Percentiles rank a stretch among this genome's conserved stretches.
Evolutionary conservation across 2,888 invertebrate genomes (phyloP).

Genomic region (Lasiommata megera): DNA sequence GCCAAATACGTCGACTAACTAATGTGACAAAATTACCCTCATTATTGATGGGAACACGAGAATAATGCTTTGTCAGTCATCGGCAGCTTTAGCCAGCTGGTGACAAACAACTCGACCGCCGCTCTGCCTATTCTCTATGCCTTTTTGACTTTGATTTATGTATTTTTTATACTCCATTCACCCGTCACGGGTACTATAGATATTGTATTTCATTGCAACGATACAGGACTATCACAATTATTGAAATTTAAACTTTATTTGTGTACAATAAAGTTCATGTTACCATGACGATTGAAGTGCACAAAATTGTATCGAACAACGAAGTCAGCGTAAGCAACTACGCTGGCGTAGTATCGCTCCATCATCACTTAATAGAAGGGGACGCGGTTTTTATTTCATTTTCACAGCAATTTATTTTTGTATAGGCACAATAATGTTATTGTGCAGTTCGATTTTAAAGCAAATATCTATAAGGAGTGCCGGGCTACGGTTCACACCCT

Average conservation of each 20-base stretch:
- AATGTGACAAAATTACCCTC: conserved; percentile 81
- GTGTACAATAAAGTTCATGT: not conserved
- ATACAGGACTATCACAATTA: conserved; percentile 34
- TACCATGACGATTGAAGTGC: conserved; percentile 22
- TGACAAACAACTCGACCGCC: conserved; percentile 69
- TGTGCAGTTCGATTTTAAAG: conserved; percentile 72
- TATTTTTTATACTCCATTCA: conserved; percentile 79
- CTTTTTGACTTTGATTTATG: conserved; percentile 83
- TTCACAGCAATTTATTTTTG: conserved; percentile 79
- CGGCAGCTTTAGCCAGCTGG: conserved; percentile 68
- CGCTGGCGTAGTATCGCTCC: conserved; percentile 71
- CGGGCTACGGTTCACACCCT: conserved; percentile 66
- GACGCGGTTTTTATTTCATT: conserved; percentile 77
- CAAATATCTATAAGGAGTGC: conserved; percentile 69
- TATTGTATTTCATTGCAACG: conserved; percentile 52
- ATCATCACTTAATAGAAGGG: conserved; percentile 79
- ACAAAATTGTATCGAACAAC: conserved; percentile 44
- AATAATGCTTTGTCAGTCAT: conserved; percentile 57
- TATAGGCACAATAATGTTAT: conserved; percentile 67
- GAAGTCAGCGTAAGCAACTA: conserved; percentile 63
- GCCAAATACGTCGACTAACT: conserved; percentile 62
- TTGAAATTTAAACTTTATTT: conserved; percentile 10
- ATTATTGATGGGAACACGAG: conserved; percentile 74
- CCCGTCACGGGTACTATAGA: conserved; percentile 73
- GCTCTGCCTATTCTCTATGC: conserved; percentile 75